phyloP scores from a whole-genome alignment of 2,888 invertebrate genomes.

The Gibbula magus region DNA sequence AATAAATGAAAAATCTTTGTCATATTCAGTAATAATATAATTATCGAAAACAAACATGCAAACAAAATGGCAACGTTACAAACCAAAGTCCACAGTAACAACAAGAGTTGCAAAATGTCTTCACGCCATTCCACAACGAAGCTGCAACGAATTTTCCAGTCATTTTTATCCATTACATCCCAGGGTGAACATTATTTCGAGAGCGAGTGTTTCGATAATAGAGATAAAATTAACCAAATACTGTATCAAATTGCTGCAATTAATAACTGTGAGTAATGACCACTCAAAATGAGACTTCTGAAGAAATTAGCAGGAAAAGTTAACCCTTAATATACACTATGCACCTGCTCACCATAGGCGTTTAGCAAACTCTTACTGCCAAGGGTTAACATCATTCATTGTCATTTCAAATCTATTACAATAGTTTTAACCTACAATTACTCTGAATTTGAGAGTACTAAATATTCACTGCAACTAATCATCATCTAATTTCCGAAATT shows the following conservation, averaged over 20 bases:
- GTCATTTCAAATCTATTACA: neutral
- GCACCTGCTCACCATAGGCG: too few relatives aligned
- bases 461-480: neutral
- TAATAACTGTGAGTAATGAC: too few relatives aligned
- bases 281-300: too few relatives aligned
- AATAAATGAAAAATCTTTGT: neutral
- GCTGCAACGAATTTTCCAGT: neutral
- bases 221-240: too few relatives aligned
- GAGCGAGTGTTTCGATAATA: too few relatives aligned
- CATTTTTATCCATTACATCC: neutral
- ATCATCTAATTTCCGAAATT: neutral
- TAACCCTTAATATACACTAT: too few relatives aligned
- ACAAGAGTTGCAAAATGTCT: neutral
- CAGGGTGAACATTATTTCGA: too few relatives aligned
- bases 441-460: neutral
- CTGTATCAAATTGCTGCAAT: too few relatives aligned
- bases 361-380: too few relatives aligned
- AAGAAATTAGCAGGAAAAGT: too few relatives aligned
- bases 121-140: neutral
- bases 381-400: neutral
- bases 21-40: neutral
- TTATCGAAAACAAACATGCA: neutral
- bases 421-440: conserved; percentile 1
- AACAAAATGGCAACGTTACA: neutral
- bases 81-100: conserved; percentile 4